Evolutionary conservation across 2,888 invertebrate genomes (phyloP).

Genomic region (Trissonchulus latispiculum): DNA sequence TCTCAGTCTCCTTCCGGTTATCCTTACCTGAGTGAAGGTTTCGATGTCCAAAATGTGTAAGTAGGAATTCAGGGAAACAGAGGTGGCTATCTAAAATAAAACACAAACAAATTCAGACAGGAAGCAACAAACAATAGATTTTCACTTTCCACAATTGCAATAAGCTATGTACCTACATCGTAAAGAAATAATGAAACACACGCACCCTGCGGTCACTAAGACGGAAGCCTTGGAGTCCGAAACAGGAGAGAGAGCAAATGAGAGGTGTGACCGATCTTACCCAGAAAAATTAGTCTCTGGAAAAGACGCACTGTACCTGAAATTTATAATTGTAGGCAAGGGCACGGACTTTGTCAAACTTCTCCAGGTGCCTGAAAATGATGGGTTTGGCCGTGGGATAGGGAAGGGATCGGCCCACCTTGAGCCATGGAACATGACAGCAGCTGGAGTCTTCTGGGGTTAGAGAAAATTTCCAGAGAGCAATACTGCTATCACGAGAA

Average conservation of each 20-base stretch:
- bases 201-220: too few relatives aligned
- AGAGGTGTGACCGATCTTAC: too few relatives aligned
- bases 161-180: too few relatives aligned
- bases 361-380: conserved; percentile 48
- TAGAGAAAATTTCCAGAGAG: conserved; percentile 69
- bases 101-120: conserved; percentile 19
- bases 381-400: conserved; percentile 38
- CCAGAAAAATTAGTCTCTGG: too few relatives aligned
- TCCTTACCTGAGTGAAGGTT: conserved; percentile 62
- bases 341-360: conserved; percentile 67
- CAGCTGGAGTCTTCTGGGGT: conserved; percentile 27
- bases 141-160: too few relatives aligned
- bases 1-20: too few relatives aligned
- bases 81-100: conserved; percentile 56
- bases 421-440: conserved; percentile 1
- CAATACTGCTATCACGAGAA: conserved; percentile 78
- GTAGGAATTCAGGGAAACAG: conserved; percentile 79
- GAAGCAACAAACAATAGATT: too few relatives aligned
- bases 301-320: too few relatives aligned
- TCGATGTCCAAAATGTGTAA: conserved; percentile 87
- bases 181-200: too few relatives aligned
- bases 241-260: too few relatives aligned
- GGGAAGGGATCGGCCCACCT: conserved; percentile 16
- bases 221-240: too few relatives aligned
- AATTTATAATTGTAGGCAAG: conserved; percentile 73